Evolutionary conservation across 2,888 invertebrate species (phyloP), one percentile per base, ranked within the genome.

Genomic region (Gisinianus flammeolus): DNA sequence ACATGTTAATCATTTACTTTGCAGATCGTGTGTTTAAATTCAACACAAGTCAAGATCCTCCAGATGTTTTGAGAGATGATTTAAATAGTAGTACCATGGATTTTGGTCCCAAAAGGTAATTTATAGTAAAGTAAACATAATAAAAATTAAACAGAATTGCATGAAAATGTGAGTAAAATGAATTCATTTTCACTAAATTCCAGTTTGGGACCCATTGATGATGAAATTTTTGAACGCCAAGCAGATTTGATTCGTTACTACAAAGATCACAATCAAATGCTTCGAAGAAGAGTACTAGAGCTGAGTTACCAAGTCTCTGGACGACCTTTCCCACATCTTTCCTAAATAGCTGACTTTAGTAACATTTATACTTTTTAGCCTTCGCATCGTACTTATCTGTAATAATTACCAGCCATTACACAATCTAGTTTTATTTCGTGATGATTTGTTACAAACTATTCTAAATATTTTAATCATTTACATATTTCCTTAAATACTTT

Each of bases 171-270:
- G 30, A 31, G 16, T 30, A 58, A 10, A 16, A 8, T 72, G 72
- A 35, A 24, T 16, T 30, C 19, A 62, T 30, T 64, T 26, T 24
- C 12, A 10, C 8, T 6, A 52, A 26, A 33, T 67, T 74, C 8
- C 44, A 79, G 79, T 22, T 75, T 83, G 56, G 90, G 90, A 16
- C 89, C 89, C 77, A 89, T 88, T 85, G 87, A 89, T 8, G 88
- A 89, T 26, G 91, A 92, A 79, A 88, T 92, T 73, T 87, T 92
- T 68, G 91, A 92, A 85, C 91, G 91, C 86, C 92, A 92, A 88
- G 92, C 92, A 31, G 92, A 92, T 87, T 87, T 92, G 10, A 92
- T 93, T 81, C 88, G 90, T 85, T 91, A 91, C 85, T 87, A 92
- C 77, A 90, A 90, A 82, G 92, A 92, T 85, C 91, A 92, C 82